These are phyloP conservation scores for Numenius arquata DNA, from an alignment of 2,113 vertebrate genomes.

Conservation along the genomic window DNA sequence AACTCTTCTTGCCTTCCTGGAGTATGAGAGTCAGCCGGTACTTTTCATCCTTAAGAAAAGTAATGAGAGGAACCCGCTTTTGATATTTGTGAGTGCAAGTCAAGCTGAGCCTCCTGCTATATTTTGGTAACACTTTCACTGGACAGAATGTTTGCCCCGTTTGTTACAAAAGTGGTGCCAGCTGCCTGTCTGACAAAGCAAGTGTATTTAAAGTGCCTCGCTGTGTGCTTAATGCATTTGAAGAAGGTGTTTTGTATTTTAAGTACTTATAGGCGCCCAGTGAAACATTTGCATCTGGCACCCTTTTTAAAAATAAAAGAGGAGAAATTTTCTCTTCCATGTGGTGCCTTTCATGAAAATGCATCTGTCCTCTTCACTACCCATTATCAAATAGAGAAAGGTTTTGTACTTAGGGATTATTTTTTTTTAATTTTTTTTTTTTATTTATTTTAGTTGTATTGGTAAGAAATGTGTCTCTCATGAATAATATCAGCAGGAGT, in stretches of 20 bases:
- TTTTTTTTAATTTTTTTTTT: background rate
- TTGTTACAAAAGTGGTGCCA: slow-evolving; percentile 55
- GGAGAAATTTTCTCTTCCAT: slow-evolving; percentile 56
- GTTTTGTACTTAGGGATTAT: slow-evolving; percentile 42
- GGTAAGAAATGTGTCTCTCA: slow-evolving; percentile 29
- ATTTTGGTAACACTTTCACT: slow-evolving; percentile 45
- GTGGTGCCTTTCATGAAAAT: slow-evolving; percentile 71
- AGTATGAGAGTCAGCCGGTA: background rate
- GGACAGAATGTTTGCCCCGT: slow-evolving; percentile 42
- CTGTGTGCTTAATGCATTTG: slow-evolving; percentile 66
- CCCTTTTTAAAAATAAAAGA: slow-evolving; percentile 66
- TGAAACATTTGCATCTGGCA: slow-evolving; percentile 71
- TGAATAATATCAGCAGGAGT: slow-evolving; percentile 48
- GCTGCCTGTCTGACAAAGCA: slow-evolving; percentile 69
- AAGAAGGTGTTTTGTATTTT: slow-evolving; percentile 68
- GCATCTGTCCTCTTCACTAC: slow-evolving; percentile 57
- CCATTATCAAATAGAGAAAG: slow-evolving; percentile 42
- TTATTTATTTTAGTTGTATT: slow-evolving; percentile 56
- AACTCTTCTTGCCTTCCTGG: background rate
- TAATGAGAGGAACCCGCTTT: slow-evolving; percentile 14
- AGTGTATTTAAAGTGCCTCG: slow-evolving; percentile 50
- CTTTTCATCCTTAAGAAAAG: background rate
- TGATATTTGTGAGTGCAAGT: slow-evolving; percentile 6
- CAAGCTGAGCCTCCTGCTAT: slow-evolving; percentile 28
- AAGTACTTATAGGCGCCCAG: slow-evolving; percentile 63